Evolutionary conservation across 2,888 invertebrate species (phyloP).

Genomic region (Hypolimnas misippus): DNA sequence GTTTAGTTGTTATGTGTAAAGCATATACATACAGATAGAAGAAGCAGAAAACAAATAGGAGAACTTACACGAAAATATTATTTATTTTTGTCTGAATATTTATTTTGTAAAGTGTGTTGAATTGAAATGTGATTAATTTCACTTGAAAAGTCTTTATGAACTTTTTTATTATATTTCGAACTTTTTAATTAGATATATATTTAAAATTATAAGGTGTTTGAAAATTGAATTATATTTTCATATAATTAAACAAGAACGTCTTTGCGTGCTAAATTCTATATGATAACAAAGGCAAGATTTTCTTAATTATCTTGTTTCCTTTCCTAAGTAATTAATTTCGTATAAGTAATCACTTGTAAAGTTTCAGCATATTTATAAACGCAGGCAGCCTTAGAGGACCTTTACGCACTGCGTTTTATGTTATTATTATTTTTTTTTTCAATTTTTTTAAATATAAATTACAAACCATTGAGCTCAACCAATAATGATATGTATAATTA

Average conservation of each 20-base stretch:
- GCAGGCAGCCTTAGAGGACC: slow-evolving; percentile 4
- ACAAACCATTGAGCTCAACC: neutral
- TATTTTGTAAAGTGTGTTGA: no score
- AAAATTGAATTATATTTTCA: neutral
- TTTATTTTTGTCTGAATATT: no score
- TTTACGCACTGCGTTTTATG: slow-evolving; percentile 23
- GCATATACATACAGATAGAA: no score
- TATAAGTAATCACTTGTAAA: slow-evolving; percentile 39
- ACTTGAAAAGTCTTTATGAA: no score
- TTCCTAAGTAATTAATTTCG: slow-evolving; percentile 40
- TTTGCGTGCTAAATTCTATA: slow-evolving; percentile 25
- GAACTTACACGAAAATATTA: no score
- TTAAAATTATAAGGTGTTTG: neutral
- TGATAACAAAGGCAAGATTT: slow-evolving; percentile 33
- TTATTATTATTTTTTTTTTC: neutral
- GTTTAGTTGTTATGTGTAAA: no score
- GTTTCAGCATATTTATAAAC: slow-evolving; percentile 32
- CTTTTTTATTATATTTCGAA: no score
- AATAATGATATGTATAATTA: no score
- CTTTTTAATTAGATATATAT: no score
- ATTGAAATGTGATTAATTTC: no score
- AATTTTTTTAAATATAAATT: neutral
- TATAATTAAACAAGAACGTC: slow-evolving; percentile 9
- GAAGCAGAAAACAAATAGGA: no score
- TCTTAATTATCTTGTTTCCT: slow-evolving; percentile 40